These are phyloP conservation scores for Microtus oregoni DNA, from an alignment of 2,113 vertebrate genomes.

Conservation along the genomic window DNA sequence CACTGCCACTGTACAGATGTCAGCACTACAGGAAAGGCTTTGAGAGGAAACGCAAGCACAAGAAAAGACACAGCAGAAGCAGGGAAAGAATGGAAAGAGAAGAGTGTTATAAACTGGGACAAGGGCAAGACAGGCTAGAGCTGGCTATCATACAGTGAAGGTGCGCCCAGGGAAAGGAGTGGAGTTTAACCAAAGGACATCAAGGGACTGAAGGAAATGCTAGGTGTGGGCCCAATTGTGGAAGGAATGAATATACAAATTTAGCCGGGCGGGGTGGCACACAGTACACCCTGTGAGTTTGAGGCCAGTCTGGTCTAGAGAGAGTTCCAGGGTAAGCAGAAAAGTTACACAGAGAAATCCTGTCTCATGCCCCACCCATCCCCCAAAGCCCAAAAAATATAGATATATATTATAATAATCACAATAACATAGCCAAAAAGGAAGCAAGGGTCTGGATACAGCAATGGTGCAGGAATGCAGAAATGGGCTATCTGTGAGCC, in stretches of 20 bases:
- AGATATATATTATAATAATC: not conserved
- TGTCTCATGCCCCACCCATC: not conserved
- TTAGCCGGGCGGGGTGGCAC: not conserved
- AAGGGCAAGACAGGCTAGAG: not conserved
- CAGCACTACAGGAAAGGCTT: constrained; percentile 18
- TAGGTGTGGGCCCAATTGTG: not conserved
- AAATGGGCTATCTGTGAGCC: not conserved
- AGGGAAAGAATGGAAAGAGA: not conserved
- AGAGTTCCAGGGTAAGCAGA: not conserved
- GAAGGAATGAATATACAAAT: not conserved
- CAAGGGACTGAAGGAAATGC: not conserved
- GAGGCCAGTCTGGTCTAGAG: no score
- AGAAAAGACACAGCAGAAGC: not conserved
- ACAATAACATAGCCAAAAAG: not conserved
- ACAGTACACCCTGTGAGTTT: not conserved
- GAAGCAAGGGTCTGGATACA: not conserved
- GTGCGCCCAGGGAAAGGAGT: not conserved
- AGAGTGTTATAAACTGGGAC: not conserved
- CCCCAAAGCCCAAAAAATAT: not conserved
- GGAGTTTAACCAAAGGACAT: not conserved
- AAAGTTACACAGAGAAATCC: not conserved
- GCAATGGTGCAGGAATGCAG: not conserved
- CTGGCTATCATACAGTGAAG: not conserved
- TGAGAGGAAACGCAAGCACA: constrained; percentile 27
- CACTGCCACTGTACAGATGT: not conserved